Evolutionary conservation across 2,113 vertebrate species (phyloP), one percentile per base, ranked within the genome.

Genomic region (Grammomys surdaster): DNA sequence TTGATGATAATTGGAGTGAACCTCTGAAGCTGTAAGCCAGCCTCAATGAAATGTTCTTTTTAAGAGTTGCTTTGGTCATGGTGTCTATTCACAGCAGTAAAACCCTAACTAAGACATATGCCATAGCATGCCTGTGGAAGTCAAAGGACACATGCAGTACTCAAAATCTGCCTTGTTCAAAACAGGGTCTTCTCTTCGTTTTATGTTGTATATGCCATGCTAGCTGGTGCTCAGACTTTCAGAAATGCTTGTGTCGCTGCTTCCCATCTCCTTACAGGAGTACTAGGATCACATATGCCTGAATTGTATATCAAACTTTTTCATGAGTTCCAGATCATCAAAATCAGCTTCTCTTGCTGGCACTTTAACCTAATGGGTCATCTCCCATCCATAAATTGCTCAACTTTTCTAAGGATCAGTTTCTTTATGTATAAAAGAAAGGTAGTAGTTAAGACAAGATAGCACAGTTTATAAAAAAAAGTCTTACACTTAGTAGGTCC

Each of bases 381-480:
- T 84, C 11, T 80, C 51, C 56, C 56, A 84, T 0, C 40, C 67
- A 16, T 24, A 93, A 85, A 90, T 28, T 92, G 56, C 7, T 92
- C 58, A 77, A 31, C n/a, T 86, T 81, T 86, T 69, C 76, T 46
- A 78, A 89, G 54, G 56, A 88, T 48, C 54, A 13, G 14, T 73
- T 86, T 80, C 26, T 92, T 76, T 26, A 20, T 72, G 17, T 88
- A 46, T 85, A 88, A 82, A 91, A 96, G 10, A 40, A 60, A 78
- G 17, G 13, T 24, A 72, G 56, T 67, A 67, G 31, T 76, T 24
- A 90, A 36, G 40, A 63, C 51, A 17, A 95, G 33, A 77, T 89
- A 10, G 89, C 16, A 95, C 36, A 58, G 76, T 72, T 33, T 88
- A 65, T 14, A 70, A 12, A 95, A 46, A 46, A 76, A 96, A 90